phyloP scores from a whole-genome alignment of 1,140 invertebrate species.

The Uloborus diversus region DNA sequence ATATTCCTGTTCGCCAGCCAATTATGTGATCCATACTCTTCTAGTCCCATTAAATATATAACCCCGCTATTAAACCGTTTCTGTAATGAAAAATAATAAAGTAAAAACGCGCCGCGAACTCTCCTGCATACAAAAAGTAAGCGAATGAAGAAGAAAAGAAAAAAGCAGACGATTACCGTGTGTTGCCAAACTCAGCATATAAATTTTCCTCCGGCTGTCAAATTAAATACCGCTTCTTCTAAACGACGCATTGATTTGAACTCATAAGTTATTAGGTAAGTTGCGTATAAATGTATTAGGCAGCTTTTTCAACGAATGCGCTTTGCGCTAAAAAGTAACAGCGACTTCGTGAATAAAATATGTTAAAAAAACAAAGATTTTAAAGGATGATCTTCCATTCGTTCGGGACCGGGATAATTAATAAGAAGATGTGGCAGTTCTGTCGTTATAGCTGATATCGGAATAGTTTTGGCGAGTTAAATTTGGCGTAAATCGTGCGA shows the following conservation, averaged over 20 bases:
- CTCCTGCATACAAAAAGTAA: too few species aligned
- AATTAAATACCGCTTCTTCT: constrained; percentile 27
- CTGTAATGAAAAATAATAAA: too few species aligned
- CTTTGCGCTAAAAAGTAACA: too few species aligned
- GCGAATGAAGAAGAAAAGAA: not conserved
- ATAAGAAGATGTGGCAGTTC: not conserved
- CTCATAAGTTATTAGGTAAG: not conserved
- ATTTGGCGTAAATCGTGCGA: not conserved
- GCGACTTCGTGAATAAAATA: too few species aligned
- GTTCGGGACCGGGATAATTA: not conserved
- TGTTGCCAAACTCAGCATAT: constrained; percentile 9
- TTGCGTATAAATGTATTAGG: not conserved
- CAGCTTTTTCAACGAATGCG: too few species aligned
- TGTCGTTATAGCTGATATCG: not conserved
- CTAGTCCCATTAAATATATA: too few species aligned
- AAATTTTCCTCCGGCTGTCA: constrained; percentile 15
- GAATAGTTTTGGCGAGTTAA: not conserved
- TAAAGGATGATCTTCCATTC: not conserved
- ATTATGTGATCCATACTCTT: too few species aligned
- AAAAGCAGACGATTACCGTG: not conserved
- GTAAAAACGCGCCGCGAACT: too few species aligned
- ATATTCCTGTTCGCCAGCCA: too few species aligned
- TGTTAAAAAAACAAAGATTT: too few species aligned
- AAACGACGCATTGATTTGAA: constrained; percentile 4
- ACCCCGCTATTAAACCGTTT: too few species aligned